Percentiles rank a stretch among this genome's conserved stretches.
phyloP scores from a whole-genome alignment of 2,113 vertebrate genomes.

The Vimba vimba region DNA sequence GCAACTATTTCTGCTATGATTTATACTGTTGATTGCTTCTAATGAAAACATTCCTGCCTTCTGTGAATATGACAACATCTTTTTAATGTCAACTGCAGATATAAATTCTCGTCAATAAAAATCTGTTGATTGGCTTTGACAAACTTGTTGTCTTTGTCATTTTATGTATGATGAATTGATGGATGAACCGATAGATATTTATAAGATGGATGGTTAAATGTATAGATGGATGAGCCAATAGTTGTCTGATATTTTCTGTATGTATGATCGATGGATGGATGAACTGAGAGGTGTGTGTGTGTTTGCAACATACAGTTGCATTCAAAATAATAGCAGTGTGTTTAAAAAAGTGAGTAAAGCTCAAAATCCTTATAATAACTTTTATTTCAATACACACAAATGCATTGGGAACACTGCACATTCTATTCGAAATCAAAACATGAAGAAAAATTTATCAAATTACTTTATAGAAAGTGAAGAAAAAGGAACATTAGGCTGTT shows the following conservation, averaged over 20 bases:
- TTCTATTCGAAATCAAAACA: no score
- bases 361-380: no score
- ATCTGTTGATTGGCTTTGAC: not conserved
- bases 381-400: no score
- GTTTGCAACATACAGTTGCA: no score
- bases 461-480: no score
- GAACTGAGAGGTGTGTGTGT: not conserved
- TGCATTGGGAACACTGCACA: no score
- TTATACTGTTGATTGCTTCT: constrained; percentile 29
- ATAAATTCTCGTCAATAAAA: constrained; percentile 40
- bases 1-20: constrained; percentile 4
- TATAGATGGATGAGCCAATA: not conserved
- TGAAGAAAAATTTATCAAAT: no score
- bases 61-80: constrained; percentile 40
- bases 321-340: no score
- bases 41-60: constrained; percentile 61
- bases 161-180: not conserved
- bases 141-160: not conserved
- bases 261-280: not conserved
- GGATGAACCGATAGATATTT: not conserved
- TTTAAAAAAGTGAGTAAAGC: no score
- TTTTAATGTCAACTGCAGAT: constrained; percentile 48
- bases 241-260: no score
- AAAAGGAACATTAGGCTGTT: no score
- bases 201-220: not conserved